phyloP scores from a whole-genome alignment of 2,113 vertebrate species.

The Bubo blakistoni region DNA sequence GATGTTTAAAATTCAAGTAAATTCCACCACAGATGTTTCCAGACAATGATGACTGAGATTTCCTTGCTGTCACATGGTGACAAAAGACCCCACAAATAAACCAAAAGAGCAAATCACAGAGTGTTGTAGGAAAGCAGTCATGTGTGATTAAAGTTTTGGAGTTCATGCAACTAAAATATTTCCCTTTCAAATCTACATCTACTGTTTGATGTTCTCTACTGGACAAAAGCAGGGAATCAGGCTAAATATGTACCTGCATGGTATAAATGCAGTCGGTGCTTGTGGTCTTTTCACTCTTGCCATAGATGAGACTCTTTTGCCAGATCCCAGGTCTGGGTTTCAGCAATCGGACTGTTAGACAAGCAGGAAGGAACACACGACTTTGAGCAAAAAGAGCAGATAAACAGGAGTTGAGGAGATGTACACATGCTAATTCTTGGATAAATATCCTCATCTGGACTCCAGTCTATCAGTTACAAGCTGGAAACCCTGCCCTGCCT shows the following conservation, averaged over 20 bases:
- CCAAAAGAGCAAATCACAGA: not conserved
- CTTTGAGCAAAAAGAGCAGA: not conserved
- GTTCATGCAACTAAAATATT: not conserved
- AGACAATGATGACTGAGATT: not conserved
- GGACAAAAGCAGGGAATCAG: not conserved
- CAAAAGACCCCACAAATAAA: not conserved
- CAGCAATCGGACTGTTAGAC: not conserved
- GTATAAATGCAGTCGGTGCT: not conserved
- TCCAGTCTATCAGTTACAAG: not conserved
- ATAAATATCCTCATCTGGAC: not conserved
- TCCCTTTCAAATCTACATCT: not conserved
- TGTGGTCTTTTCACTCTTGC: not conserved
- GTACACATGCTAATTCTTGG: not conserved
- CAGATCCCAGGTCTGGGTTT: not conserved
- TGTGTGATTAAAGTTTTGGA: not conserved
- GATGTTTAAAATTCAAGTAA: not conserved
- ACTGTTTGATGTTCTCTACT: not conserved
- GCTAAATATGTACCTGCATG: not conserved
- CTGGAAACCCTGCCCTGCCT: not conserved
- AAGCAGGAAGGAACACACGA: not conserved
- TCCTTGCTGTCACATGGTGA: not conserved
- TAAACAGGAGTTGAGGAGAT: not conserved
- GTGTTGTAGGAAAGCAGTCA: not conserved
- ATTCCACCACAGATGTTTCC: not conserved
- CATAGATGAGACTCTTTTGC: not conserved